phyloP scores from a whole-genome alignment of 2,113 vertebrate species.

The Opisthocomus hoazin region DNA sequence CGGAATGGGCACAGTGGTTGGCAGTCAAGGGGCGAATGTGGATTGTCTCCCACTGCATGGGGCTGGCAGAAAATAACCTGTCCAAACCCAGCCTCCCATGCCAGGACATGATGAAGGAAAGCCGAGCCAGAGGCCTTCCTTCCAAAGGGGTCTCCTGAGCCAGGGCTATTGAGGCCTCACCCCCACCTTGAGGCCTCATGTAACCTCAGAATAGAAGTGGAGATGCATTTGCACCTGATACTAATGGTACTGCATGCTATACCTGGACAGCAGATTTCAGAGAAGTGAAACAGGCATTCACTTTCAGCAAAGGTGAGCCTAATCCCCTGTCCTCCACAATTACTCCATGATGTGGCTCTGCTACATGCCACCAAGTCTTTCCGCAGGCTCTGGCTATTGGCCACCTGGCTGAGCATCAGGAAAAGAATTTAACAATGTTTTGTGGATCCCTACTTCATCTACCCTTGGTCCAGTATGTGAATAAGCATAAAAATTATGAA shows the following conservation, averaged over 20 bases:
- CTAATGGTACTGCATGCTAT: rapidly evolving
- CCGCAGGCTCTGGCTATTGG: background rate
- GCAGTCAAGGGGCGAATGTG: background rate
- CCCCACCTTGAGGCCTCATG: background rate
- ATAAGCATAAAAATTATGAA: background rate
- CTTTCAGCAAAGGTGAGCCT: background rate
- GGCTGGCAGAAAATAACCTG: background rate
- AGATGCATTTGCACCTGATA: no score
- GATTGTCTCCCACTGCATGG: background rate
- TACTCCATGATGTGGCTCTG: background rate
- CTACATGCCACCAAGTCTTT: background rate
- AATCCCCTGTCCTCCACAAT: background rate
- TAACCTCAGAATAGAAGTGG: rapidly evolving
- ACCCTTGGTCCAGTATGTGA: background rate
- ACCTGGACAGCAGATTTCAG: background rate
- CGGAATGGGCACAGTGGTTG: background rate
- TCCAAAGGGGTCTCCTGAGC: background rate
- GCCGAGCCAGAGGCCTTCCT: background rate
- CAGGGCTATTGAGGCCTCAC: background rate
- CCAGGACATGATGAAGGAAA: background rate
- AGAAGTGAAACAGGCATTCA: background rate
- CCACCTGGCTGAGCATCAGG: background rate
- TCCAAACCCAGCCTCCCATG: background rate
- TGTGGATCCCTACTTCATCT: background rate
- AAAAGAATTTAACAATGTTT: background rate